Base-by-base conservation (phyloP, 2,888 invertebrate species). In the Ophraella communa region DNA sequence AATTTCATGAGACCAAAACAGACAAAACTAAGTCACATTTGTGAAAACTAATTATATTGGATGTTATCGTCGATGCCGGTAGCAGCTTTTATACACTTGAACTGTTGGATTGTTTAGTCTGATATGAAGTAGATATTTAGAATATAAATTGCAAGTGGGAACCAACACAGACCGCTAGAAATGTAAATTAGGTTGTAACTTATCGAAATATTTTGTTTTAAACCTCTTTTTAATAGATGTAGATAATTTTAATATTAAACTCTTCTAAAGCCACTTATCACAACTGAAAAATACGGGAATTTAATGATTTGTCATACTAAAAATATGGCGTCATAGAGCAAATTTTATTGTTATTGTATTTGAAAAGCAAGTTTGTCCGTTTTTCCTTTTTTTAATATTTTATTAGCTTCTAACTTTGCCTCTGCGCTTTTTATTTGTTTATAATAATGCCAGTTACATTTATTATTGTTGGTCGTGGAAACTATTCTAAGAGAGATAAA, bases 121-220 rank as follows among this genome's bases (percentile, higher is more conserved):
- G 65, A 67, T 65, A 58, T 47, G 27, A 57, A 61, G 55, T 64
- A 62, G 63, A 61, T 68, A 68, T 68, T 68, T 62, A 53, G 61
- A 64, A 68, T 62, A 68, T 64, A 64, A 68, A 68, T 66, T 61
- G 59, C 55, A 21, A 23, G 55, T 27, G 39, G 59, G 27, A 59
- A 52, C 53, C 30, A 65, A 45, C 45, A 20, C 17, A 45, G 30
- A 18, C 67, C 44, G 45, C 45, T 56, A 17, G 56, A 20, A 8
- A 56, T 56, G 56, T 45, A 56, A 56, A 56, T 56, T 56, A 56
- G 45, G 24, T 23, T 56, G 27, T 11, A 27, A 30, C 45, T 56
- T 56, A 56, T 56, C 56, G 56, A 56, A 56, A 45, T 56, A 45
- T 56, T 11, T 30, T 24, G 44, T 56, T 54, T 21, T 39, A 23